Evolutionary conservation across 2,113 vertebrate genomes (phyloP), one percentile per base, ranked within the genome.

Genomic region (Laterallus jamaicensis): DNA sequence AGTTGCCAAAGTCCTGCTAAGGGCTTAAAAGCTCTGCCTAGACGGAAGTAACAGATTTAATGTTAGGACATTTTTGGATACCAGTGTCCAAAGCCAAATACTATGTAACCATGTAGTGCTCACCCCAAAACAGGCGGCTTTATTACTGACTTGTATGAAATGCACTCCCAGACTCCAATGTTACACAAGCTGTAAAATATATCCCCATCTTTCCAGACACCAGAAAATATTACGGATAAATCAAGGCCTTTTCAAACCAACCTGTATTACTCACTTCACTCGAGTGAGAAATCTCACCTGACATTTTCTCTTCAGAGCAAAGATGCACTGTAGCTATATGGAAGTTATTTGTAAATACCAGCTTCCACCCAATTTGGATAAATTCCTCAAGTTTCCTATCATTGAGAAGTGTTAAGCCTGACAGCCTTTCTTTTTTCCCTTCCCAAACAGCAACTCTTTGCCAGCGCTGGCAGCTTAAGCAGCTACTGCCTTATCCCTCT

Each of bases 1-100:
- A 64, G 29, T 15, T 95, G 75, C 74, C 70, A 64, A 88, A 85
- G 50, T 80, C 94, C 69, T 82, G 66, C 39, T 80, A 88, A 91
- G 60, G 49, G 82, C 63, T 50, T 86, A 73, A 93, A 95, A 91
- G 66, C 80, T 92, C 88, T 94, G 70, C 58, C 52, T 77, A 63
- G 63, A 88, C 10, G 11, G 40, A 81, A 83, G 49, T 15, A 86
- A 76, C 9, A 76, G n/a, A 82, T 84, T 62, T 87, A 58, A 80
- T 92, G 54, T 75, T 10, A 84, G 49, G 28, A 35, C 25, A 8
- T 18, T 93, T 88, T 75, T 64, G 39, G n/a, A 94, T n/a, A 76
- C 21, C 32, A 47, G 5, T 19, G 37, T 44, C 47, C 77, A 91
- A 89, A 90, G 16, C 16, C 40, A 86, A 88, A 50, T 12, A 50